These are phyloP conservation scores for Meleagris gallopavo DNA, from an alignment of 2,113 vertebrate genomes.

Conservation along the genomic window DNA sequence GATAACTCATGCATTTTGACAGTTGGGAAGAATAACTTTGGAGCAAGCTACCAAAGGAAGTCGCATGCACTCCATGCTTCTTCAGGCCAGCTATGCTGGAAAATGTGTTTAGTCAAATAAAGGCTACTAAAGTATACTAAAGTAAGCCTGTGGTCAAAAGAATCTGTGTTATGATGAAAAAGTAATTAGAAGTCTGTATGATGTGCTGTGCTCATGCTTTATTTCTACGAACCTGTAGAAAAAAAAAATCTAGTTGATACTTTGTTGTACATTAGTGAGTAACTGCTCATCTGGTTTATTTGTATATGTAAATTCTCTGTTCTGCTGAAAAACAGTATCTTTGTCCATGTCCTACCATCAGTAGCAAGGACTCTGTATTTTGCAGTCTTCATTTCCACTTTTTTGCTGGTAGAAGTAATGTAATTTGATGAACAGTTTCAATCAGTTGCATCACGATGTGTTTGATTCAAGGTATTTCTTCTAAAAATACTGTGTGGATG, in stretches of 20 bases:
- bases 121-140: background rate
- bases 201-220: background rate
- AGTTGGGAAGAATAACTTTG: background rate
- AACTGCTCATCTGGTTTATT: background rate
- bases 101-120: background rate
- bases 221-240: background rate
- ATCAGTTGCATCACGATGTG: background rate
- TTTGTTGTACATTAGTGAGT: background rate
- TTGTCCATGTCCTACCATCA: background rate
- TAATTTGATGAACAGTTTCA: background rate
- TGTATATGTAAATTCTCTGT: background rate
- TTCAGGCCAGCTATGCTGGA: background rate
- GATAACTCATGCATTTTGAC: accelerated
- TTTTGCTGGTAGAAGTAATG: background rate
- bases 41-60: background rate
- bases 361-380: background rate
- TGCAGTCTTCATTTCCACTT: background rate
- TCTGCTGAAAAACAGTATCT: background rate
- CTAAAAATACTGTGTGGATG: background rate
- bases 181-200: background rate
- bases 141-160: background rate
- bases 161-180: background rate
- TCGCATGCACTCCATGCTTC: accelerated
- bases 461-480: background rate
- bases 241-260: background rate